phyloP scores from a whole-genome alignment of 1,140 invertebrate species.

The Drosophila ercepeae region DNA sequence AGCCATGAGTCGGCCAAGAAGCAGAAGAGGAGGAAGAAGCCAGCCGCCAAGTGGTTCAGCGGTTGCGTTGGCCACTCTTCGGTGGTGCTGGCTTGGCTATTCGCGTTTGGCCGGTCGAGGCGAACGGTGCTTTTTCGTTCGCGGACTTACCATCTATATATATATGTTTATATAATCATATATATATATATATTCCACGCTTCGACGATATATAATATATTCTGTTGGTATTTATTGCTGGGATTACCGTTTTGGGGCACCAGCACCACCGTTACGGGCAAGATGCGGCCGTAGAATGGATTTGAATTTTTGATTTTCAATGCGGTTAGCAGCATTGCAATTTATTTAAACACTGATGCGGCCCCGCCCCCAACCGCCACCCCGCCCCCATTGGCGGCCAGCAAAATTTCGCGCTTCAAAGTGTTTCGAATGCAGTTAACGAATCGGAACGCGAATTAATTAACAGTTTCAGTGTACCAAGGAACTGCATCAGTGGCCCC shows the following conservation, averaged over 20 bases:
- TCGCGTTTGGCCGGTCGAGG: slow-evolving; percentile 74
- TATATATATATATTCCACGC: neutral
- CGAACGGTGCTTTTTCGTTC: slow-evolving; percentile 72
- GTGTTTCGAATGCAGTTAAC: slow-evolving; percentile 77
- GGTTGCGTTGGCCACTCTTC: slow-evolving; percentile 52
- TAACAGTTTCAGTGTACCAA: slow-evolving; percentile 79
- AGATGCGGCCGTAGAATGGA: slow-evolving; percentile 54
- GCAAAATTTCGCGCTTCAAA: slow-evolving; percentile 78
- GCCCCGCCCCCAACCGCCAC: neutral
- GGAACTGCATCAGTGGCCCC: slow-evolving; percentile 55
- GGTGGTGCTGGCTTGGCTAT: slow-evolving; percentile 52
- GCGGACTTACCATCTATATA: slow-evolving; percentile 4
- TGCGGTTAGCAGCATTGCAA: slow-evolving; percentile 30
- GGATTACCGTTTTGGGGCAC: slow-evolving; percentile 44
- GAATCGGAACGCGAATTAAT: slow-evolving; percentile 81
- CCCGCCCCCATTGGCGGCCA: slow-evolving; percentile 2
- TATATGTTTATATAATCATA: slow-evolving; percentile 6
- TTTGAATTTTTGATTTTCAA: slow-evolving; percentile 59
- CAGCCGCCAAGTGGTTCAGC: neutral
- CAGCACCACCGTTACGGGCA: slow-evolving; percentile 51
- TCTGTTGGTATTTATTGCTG: slow-evolving; percentile 11
- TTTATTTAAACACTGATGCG: neutral
- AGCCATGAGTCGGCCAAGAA: neutral
- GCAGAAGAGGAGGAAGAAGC: slow-evolving; percentile 3
- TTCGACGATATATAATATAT: neutral